These are phyloP conservation scores for Macrophya annulata DNA, from an alignment of 2,888 invertebrate genomes.

Conservation along the genomic window DNA sequence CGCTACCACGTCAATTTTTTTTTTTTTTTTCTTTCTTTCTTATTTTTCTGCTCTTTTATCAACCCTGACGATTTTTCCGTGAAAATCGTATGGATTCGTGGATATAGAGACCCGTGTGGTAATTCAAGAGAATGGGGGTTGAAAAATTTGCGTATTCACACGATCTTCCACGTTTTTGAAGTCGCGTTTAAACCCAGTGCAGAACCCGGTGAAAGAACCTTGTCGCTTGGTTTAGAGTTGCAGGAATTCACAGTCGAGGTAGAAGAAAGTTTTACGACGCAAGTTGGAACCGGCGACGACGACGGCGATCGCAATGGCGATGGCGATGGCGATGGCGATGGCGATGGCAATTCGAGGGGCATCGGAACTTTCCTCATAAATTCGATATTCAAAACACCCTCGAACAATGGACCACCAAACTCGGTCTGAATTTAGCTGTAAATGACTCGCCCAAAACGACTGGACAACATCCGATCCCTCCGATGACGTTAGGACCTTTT, in stretches of 20 bases:
- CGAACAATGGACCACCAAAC: constrained; percentile 30
- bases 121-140: background rate
- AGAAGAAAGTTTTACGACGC: constrained; percentile 70
- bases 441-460: constrained; percentile 41
- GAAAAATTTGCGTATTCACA: background rate
- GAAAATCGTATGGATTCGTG: background rate
- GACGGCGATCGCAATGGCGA: constrained; percentile 36
- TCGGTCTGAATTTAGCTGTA: constrained; percentile 41
- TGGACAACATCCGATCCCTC: constrained; percentile 15
- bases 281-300: constrained; percentile 65
- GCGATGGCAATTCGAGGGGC: constrained; percentile 32
- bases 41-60: background rate
- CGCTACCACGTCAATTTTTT: too few species aligned
- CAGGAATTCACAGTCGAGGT: constrained; percentile 58
- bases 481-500: background rate
- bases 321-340: constrained; percentile 18
- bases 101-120: background rate
- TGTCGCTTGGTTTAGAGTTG: constrained; percentile 64
- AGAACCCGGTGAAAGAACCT: background rate
- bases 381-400: constrained; percentile 74
- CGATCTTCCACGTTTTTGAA: constrained; percentile 4
- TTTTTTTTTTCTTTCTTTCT: too few species aligned
- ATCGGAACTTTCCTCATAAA: constrained; percentile 72
- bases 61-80: background rate
- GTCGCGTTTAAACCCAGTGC: background rate